Percentiles rank a stretch among this genome's conserved stretches.
Conservation (phyloP, 1,140 invertebrate genomes). For the Lasioglossum albipes region DNA sequence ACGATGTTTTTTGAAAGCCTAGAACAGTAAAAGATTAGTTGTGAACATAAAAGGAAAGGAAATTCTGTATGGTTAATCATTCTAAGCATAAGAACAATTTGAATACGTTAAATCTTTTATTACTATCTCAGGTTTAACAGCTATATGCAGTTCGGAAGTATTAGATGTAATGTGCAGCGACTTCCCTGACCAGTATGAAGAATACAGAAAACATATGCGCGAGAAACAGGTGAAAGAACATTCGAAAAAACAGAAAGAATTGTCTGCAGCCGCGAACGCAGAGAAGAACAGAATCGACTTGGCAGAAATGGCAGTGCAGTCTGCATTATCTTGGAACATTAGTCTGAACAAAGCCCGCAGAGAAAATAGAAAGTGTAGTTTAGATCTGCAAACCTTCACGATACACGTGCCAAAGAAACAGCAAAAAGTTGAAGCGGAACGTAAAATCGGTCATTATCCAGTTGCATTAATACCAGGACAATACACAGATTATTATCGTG, state of each 20-base stretch:
- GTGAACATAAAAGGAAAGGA: too few relatives aligned
- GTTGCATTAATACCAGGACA: conserved; percentile 95
- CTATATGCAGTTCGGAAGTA: conserved; percentile 93
- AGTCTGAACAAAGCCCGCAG: conserved; percentile 88
- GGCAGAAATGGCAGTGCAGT: conserved; percentile 91
- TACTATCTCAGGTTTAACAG: conserved; percentile 87
- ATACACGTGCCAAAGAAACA: conserved; percentile 85
- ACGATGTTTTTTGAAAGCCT: too few relatives aligned
- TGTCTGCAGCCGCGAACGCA: conserved; percentile 79
- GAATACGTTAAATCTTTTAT: background rate
- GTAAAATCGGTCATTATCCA: conserved; percentile 89
- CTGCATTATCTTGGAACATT: conserved; percentile 93
- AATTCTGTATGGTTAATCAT: background rate
- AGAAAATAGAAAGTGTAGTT: conserved; percentile 85
- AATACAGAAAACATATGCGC: conserved; percentile 91
- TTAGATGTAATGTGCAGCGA: conserved; percentile 96
- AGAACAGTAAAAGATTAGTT: too few relatives aligned
- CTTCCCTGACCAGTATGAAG: conserved; percentile 97
- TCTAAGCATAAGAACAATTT: background rate
- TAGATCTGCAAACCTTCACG: conserved; percentile 89
- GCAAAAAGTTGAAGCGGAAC: conserved; percentile 78
- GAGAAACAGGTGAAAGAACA: conserved; percentile 89
- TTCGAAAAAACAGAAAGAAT: conserved; percentile 85
- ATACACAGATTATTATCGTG: conserved; percentile 91
- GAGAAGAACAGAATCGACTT: conserved; percentile 85